Conservation (phyloP, 2,797 vertebrate genomes). For the Melanotaenia parkinsoni region DNA sequence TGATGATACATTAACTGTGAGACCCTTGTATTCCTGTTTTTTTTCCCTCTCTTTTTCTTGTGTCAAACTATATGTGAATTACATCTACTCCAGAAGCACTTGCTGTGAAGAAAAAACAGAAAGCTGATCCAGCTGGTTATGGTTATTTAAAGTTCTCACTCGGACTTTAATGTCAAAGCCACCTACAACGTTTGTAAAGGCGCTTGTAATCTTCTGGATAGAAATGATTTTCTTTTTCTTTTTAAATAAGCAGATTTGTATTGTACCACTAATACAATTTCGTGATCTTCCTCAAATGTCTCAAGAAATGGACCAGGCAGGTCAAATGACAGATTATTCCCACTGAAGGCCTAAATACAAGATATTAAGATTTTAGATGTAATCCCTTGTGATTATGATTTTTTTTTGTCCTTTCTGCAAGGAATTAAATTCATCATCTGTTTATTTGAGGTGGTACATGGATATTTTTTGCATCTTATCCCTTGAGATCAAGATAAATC, state of each 20-base stretch:
- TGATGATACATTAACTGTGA: constrained; percentile 96
- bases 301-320: constrained; percentile 77
- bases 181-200: constrained; percentile 38
- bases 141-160: constrained; percentile 81
- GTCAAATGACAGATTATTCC: constrained; percentile 85
- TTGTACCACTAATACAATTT: constrained; percentile 87
- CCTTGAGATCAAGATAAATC: constrained; percentile 69
- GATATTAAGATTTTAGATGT: constrained; percentile 92
- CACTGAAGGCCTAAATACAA: constrained; percentile 82
- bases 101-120: constrained; percentile 50
- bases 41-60: constrained; percentile 52
- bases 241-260: constrained; percentile 86
- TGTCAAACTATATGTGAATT: constrained; percentile 54
- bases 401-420: constrained; percentile 68
- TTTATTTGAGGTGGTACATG: constrained; percentile 75
- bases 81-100: constrained; percentile 64
- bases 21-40: constrained; percentile 86
- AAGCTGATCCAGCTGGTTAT: constrained; percentile 66
- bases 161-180: constrained; percentile 74
- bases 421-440: constrained; percentile 90
- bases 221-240: constrained; percentile 58
- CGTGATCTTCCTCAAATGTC: constrained; percentile 85
- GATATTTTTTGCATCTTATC: constrained; percentile 75
- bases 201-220: constrained; percentile 89
- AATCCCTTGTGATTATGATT: constrained; percentile 89